phyloP scores from a whole-genome alignment of 2,888 invertebrate species.

The Tribolium freemani region DNA sequence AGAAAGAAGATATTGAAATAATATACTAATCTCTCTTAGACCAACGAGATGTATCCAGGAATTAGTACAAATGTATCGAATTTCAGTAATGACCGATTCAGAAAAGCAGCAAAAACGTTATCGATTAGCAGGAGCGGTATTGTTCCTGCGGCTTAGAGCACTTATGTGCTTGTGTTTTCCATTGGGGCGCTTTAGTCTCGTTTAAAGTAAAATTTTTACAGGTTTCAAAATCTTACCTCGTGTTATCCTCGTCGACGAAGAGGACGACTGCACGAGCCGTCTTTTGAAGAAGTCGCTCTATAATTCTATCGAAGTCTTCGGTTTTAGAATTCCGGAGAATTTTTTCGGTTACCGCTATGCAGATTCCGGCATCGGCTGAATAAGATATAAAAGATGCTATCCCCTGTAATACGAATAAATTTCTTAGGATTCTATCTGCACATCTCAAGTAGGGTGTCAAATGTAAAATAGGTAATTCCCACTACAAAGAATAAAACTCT shows the following conservation, averaged over 20 bases:
- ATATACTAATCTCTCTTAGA: constrained; percentile 16
- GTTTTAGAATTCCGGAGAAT: constrained; percentile 72
- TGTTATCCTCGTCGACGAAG: constrained; percentile 82
- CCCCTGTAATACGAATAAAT: constrained; percentile 65
- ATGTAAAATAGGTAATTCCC: neutral
- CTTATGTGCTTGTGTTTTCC: constrained; percentile 15
- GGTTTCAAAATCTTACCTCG: constrained; percentile 65
- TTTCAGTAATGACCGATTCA: constrained; percentile 37
- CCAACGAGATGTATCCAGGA: constrained; percentile 15
- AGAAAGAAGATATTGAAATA: constrained; percentile 29
- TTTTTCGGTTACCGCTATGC: constrained; percentile 72
- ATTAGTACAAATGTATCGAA: constrained; percentile 36
- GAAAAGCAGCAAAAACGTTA: constrained; percentile 32
- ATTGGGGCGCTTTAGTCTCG: neutral
- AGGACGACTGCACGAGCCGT: constrained; percentile 77
- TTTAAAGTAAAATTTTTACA: constrained; percentile 7
- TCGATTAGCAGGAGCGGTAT: constrained; percentile 23
- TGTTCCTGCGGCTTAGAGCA: constrained; percentile 13
- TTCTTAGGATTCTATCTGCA: constrained; percentile 21
- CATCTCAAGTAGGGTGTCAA: constrained; percentile 31
- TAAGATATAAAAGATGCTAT: constrained; percentile 73
- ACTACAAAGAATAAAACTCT: neutral
- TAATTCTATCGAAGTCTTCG: constrained; percentile 74
- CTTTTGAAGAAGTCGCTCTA: constrained; percentile 72
- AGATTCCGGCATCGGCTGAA: constrained; percentile 69